Evolutionary conservation across 1,140 invertebrate genomes (phyloP), one percentile per base, ranked within the genome.

Genomic region (Zaprionus tsacasi): DNA sequence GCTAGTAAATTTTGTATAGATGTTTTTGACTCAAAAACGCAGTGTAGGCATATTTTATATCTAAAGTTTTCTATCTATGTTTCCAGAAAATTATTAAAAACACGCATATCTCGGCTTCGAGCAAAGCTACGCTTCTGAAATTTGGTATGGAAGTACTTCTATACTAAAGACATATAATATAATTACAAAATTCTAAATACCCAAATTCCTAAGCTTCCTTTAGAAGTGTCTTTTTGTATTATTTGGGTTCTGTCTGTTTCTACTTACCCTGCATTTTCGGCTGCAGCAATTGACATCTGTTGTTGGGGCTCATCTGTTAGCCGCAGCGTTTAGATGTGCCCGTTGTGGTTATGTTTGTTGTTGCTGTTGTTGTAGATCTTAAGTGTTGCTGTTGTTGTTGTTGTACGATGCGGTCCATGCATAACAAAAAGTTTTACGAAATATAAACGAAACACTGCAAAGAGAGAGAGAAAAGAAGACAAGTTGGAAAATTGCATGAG

Each of bases 221-320:
- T 15, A 15, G n/a, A 25, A 50, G 45, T 50, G 45, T 43, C 12
- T 56, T n/a, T 2, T 21, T 21, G 21, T n/a, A 35, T 54, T 17
- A 17, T 11, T 12, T 25, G 45, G 10, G 15, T 25, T 57, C 12
- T 30, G 43, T 27, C 57, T 11, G 11, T n/a, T 11, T 11, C 7
- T n/a, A 93, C 94, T 94, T 82, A 94, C 94, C 94, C 94, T 94
- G 94, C 94, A 94, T 94, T 94, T 94, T 94, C 94, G 93, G 94
- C 92, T 92, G 93, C 93, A 94, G 93, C 93, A 94, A 94, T 94
- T 93, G 93, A 94, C 94, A 94, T 94, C 93, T 94, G 83, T 88
- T 88, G 85, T 83, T 89, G 94, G 82, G 91, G 91, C 90, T 93
- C 92, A 93, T 93, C 91, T 91, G 92, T 91, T 91, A 92, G 92